Conservation (phyloP, 2,797 vertebrate species). For the Heteromormyrus szaboi region DNA sequence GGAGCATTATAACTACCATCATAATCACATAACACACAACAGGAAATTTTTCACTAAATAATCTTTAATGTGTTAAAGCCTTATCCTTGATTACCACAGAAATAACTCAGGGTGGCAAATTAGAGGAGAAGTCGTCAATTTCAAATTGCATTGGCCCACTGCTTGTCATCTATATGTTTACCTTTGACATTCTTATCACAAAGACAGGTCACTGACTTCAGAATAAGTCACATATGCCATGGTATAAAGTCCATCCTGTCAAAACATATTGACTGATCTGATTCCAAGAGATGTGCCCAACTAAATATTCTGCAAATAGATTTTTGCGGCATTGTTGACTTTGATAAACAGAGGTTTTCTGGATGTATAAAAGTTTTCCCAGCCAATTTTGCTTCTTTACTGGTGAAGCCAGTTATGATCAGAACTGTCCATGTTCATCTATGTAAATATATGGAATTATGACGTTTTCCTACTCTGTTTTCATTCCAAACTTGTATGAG, state of each 20-base stretch:
- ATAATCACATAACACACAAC: background rate
- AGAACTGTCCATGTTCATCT: background rate
- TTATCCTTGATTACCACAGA: background rate
- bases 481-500: background rate
- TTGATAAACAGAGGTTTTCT: background rate
- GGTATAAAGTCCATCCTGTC: slow-evolving; percentile 8
- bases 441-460: background rate
- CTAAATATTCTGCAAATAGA: background rate
- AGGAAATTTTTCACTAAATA: background rate
- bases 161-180: background rate
- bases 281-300: background rate
- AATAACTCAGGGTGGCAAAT: background rate
- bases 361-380: background rate
- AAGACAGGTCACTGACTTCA: slow-evolving; percentile 11
- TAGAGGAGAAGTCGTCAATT: background rate
- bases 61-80: background rate
- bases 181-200: background rate
- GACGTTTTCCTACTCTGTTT: background rate
- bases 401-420: background rate
- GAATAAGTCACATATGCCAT: background rate
- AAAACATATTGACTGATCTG: background rate
- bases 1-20: background rate
- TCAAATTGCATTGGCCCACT: background rate
- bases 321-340: background rate
- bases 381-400: background rate